Percentiles rank a stretch among this genome's conserved stretches.
phyloP scores from a whole-genome alignment of 2,797 vertebrate species.

The Lepilemur septentrionalis region DNA sequence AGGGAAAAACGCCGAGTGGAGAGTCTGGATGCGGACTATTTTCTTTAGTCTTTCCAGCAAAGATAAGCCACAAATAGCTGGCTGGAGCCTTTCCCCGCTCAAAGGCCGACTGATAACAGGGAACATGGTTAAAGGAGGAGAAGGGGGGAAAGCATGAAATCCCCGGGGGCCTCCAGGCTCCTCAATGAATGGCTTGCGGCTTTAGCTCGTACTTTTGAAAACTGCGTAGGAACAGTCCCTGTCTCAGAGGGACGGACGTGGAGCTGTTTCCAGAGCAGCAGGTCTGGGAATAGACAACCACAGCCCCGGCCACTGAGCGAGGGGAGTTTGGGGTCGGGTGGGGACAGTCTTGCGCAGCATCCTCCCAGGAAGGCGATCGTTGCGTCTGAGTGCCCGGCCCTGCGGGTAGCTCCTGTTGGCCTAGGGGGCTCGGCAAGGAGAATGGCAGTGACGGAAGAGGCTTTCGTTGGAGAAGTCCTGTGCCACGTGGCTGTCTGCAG shows the following conservation, averaged over 20 bases:
- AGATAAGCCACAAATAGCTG: not conserved
- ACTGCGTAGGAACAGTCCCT: not conserved
- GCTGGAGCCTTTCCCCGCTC: not conserved
- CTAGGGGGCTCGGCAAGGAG: not conserved
- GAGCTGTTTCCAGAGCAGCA: not conserved
- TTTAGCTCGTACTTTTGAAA: not conserved
- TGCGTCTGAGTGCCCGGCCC: accelerated
- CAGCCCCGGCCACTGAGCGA: accelerated
- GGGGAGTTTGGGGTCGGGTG: not conserved
- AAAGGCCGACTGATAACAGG: not conserved
- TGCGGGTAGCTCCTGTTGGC: too few relatives aligned
- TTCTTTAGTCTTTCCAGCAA: not conserved
- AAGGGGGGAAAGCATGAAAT: accelerated
- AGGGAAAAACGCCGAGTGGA: not conserved
- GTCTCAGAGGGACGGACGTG: not conserved
- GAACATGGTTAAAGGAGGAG: not conserved
- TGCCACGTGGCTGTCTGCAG: accelerated
- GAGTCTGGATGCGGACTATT: not conserved
- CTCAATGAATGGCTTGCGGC: accelerated
- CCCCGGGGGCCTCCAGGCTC: not conserved
- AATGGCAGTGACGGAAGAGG: not conserved
- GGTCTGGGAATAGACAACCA: not conserved
- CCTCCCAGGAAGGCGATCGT: not conserved
- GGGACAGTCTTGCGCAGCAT: not conserved
- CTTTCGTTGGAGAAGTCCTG: too few relatives aligned